These are phyloP conservation scores for Anas platyrhynchos DNA, from an alignment of 2,113 vertebrate species.

Conservation along the genomic window DNA sequence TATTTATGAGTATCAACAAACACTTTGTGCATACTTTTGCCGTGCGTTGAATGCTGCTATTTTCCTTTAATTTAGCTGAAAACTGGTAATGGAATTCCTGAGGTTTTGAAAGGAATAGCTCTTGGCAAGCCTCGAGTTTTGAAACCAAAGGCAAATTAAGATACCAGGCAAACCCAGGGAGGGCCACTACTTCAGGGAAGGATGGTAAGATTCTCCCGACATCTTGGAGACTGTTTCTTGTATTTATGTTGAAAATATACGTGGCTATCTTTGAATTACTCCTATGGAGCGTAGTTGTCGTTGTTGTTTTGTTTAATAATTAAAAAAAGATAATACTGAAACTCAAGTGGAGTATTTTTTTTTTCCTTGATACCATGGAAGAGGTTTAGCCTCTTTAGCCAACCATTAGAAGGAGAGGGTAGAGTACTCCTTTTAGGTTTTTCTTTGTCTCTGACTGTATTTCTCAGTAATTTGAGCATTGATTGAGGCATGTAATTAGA, in stretches of 20 bases:
- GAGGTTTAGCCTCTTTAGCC: slow-evolving; percentile 25
- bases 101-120: slow-evolving; percentile 79
- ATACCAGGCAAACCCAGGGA: slow-evolving; percentile 72
- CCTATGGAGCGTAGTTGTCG: neutral
- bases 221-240: slow-evolving; percentile 54
- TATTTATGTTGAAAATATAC: slow-evolving; percentile 24
- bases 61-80: slow-evolving; percentile 80
- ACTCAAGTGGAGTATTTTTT: neutral
- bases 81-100: slow-evolving; percentile 82
- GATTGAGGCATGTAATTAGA: neutral
- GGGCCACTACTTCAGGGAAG: slow-evolving; percentile 67
- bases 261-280: neutral
- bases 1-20: slow-evolving; percentile 79
- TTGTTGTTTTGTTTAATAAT: neutral
- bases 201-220: slow-evolving; percentile 61
- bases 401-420: neutral
- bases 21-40: slow-evolving; percentile 71
- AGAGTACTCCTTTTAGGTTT: neutral
- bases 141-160: slow-evolving; percentile 78
- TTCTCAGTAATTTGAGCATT: neutral
- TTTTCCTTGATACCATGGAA: neutral
- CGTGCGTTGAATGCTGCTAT: slow-evolving; percentile 74
- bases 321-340: slow-evolving; percentile 15
- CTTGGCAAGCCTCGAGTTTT: slow-evolving; percentile 72
- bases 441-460: neutral